Conservation (phyloP, 2,888 invertebrate genomes). For the Torymus auratus region DNA sequence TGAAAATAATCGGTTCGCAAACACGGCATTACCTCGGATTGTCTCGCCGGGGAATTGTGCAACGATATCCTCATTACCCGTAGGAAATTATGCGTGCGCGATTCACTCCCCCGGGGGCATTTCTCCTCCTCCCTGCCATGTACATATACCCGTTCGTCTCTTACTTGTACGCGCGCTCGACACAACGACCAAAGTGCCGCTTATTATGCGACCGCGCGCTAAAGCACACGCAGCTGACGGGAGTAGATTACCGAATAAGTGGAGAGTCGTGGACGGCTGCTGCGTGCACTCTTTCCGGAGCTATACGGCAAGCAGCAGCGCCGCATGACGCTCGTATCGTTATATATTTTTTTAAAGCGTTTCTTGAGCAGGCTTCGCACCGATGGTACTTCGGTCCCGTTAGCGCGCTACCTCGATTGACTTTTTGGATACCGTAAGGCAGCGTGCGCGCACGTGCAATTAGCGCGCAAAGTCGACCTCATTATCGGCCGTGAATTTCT, state of each 20-base stretch:
- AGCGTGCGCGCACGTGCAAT: conserved; percentile 17
- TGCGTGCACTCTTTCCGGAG: no score
- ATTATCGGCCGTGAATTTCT: conserved; percentile 28
- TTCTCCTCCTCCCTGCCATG: no score
- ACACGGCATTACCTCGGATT: neutral
- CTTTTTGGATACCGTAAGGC: conserved; percentile 54
- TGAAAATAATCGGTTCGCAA: neutral
- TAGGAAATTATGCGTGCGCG: conserved; percentile 13
- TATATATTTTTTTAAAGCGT: conserved; percentile 1
- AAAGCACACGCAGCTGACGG: neutral
- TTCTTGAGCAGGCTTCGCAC: neutral
- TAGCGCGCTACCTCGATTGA: conserved; percentile 34
- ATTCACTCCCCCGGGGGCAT: neutral
- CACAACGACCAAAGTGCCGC: neutral
- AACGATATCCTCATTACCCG: conserved; percentile 36
- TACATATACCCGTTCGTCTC: neutral
- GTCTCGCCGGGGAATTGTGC: conserved; percentile 24
- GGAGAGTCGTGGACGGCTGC: no score
- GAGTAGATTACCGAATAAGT: no score
- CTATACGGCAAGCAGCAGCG: no score
- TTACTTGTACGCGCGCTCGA: neutral
- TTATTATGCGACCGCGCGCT: neutral
- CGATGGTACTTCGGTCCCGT: conserved; percentile 17
- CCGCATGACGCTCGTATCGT: conserved; percentile 4
- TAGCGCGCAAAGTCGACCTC: conserved; percentile 36